Evolutionary conservation across 2,113 vertebrate species (phyloP), one percentile per base, ranked within the genome.

Genomic region (Oostethus manadensis): DNA sequence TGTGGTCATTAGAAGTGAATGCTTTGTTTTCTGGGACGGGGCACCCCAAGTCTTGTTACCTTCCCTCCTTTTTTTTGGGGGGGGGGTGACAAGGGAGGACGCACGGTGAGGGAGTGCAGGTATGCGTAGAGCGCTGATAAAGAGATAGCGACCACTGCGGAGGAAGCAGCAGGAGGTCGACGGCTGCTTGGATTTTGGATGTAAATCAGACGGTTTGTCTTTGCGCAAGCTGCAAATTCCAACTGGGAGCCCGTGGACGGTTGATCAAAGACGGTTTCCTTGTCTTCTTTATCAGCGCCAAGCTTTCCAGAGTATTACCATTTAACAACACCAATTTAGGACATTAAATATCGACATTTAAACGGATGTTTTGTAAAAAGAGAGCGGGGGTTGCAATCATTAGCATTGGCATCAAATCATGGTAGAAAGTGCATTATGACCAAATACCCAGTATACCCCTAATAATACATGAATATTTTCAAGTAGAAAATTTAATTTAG

Each of bases 111-210:
- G 82, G 73, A 82, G 73, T 77, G 77, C 85, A 87, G 81, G 81
- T 79, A 87, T 86, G 78, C 73, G 48, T 65, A 67, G 70, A 77
- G 74, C 55, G 56, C 75, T 69, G 85, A 87, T 88, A 80, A 78
- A 82, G 77, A 85, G 83, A 84, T 82, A 82, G 76, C 23, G 63
- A 59, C 29, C 78, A 47, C 65, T 74, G 82, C 71, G 68, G 69
- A 57, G 38, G 54, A 66, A 81, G 65, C 84, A 82, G 86, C 78
- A 75, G 84, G 85, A 80, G 87, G 74, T 49, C 62, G 77, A 85
- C n/a, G 69, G 55, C 73, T 62, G 70, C 56, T 14, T 56, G 73
- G 55, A 82, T 66, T 54, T 74, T 38, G 71, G 72, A 85, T 83
- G 78, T 71, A 76, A 84, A 86, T 85, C 74, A 76, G 61, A 6